These are phyloP conservation scores for Pammene aurita DNA, from an alignment of 2,888 invertebrate genomes.

Conservation along the genomic window DNA sequence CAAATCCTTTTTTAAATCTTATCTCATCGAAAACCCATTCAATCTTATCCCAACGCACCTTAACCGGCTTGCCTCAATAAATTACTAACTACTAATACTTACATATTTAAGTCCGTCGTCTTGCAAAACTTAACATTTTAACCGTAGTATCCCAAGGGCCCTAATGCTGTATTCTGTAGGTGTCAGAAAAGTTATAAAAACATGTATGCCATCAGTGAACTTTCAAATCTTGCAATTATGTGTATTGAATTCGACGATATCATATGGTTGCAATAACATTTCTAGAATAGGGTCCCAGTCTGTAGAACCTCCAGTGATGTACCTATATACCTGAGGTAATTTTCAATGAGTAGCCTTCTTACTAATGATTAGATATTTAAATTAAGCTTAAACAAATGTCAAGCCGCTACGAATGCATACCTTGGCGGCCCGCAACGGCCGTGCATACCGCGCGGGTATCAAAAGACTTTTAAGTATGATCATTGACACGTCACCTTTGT, in stretches of 20 bases:
- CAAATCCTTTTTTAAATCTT: too few species aligned
- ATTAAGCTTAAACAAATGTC: slow-evolving; percentile 40
- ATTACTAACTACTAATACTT: too few species aligned
- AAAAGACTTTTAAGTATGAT: slow-evolving; percentile 50
- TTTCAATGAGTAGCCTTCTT: slow-evolving; percentile 10
- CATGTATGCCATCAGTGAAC: too few species aligned
- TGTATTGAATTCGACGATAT: background rate
- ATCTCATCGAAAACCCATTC: too few species aligned
- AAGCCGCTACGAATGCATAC: slow-evolving; percentile 21
- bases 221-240: too few species aligned
- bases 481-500: slow-evolving; percentile 75
- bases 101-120: too few species aligned
- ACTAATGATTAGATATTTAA: slow-evolving; percentile 38
- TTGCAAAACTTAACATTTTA: too few species aligned
- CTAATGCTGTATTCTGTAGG: too few species aligned
- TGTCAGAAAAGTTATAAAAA: too few species aligned
- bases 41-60: too few species aligned
- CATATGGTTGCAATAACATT: background rate
- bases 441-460: slow-evolving; percentile 32
- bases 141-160: too few species aligned
- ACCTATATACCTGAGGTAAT: background rate
- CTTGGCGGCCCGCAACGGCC: slow-evolving; percentile 16
- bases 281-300: background rate
- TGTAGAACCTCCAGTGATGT: background rate
- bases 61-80: too few species aligned